Evolutionary conservation across 2,888 invertebrate species (phyloP), one percentile per base, ranked within the genome.

Genomic region (Pseudococcus jackbeardsleyi): DNA sequence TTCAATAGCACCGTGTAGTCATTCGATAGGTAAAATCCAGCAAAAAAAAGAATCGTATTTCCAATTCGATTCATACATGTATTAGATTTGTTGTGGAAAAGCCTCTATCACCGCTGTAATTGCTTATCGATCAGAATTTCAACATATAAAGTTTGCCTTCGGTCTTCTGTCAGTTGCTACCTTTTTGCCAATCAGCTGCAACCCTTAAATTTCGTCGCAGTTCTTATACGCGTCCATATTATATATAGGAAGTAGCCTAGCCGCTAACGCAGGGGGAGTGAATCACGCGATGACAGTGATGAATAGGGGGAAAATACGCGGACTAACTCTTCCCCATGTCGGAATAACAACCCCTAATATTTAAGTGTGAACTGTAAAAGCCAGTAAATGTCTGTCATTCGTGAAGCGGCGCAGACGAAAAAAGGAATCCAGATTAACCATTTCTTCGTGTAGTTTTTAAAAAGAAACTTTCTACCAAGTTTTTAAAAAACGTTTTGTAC

Each of bases 261-360:
- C 88, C 88, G 79, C 82, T 88, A 82, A 50, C 79, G 6, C 42
- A 59, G 88, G 79, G 88, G 88, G 33, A 42, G 88, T 88, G 88
- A 88, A 88, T 88, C 88, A 88, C 88, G 88, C 88, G 88, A 88
- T 88, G 88, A 88, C 88, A 88, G 77, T 88, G 88, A 88, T 88
- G 88, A 88, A 88, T 88, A 88, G 88, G 88, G 88, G 88, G 82
- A 88, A 88, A 82, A 77, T 42, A 48, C 72, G 39, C 85, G 64
- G 15, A 26, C 48, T 48, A 72, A 86, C 68, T 54, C 64, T 86
- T 77, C 72, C 86, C 64, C 46, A 82, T 82, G 79, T 26, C 79
- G 15, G 77, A 72, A 72, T 42, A 50, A 50, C 77, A 88, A 88
- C 88, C 48, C 79, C 54, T 79, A 46, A 50, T 50, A 50, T 54